Evolutionary conservation across 1,140 invertebrate genomes (phyloP).

Genomic region (Schlechtendalia chinensis): DNA sequence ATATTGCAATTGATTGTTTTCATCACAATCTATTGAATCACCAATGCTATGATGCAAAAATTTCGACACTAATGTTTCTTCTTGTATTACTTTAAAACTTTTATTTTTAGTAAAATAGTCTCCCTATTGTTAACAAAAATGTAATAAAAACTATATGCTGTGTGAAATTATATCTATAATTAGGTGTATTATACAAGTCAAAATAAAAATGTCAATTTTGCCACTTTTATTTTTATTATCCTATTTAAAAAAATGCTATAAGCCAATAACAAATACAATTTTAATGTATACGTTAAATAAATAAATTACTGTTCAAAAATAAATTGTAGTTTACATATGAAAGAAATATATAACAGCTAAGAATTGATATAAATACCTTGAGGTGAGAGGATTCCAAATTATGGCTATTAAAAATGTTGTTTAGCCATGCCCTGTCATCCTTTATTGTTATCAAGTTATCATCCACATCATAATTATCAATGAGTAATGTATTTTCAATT

Average conservation of each 20-base stretch:
- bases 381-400: conserved; percentile 70
- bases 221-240: too few relatives aligned
- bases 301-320: too few relatives aligned
- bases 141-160: too few relatives aligned
- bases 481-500: conserved; percentile 80
- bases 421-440: conserved; percentile 80
- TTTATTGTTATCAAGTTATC: conserved; percentile 73
- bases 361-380: conserved; percentile 56
- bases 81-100: conserved; percentile 66
- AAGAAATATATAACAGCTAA: neutral
- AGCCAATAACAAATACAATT: too few relatives aligned
- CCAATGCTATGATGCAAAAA: conserved; percentile 76
- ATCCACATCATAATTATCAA: conserved; percentile 91
- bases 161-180: too few relatives aligned
- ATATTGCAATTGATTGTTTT: conserved; percentile 51
- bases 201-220: too few relatives aligned
- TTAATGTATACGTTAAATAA: too few relatives aligned
- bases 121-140: conserved; percentile 53
- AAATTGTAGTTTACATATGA: neutral
- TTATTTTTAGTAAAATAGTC: conserved; percentile 65
- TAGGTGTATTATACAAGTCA: too few relatives aligned
- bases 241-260: too few relatives aligned
- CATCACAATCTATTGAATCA: conserved; percentile 56
- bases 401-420: conserved; percentile 81
- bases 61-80: conserved; percentile 75